phyloP scores from a whole-genome alignment of 1,140 invertebrate species.

The Papilio machaon region DNA sequence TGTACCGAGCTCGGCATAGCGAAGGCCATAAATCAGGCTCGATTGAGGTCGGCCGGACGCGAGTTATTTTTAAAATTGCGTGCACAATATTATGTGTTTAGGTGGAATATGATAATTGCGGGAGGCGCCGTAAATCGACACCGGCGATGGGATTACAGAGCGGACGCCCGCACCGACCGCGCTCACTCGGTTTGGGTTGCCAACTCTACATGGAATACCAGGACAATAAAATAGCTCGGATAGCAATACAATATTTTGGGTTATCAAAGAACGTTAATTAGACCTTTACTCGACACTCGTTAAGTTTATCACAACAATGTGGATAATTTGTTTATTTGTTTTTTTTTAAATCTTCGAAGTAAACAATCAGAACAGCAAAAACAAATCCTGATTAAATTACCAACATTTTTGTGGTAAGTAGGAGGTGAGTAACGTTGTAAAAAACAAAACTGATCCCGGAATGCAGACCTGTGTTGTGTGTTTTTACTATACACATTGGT shows the following conservation, averaged over 20 bases:
- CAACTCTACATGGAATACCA: conserved; percentile 14
- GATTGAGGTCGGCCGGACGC: conserved; percentile 74
- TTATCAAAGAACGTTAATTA: background rate
- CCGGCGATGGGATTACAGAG: conserved; percentile 77
- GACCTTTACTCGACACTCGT: background rate
- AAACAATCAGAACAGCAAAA: background rate
- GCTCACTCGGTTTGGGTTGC: conserved; percentile 44
- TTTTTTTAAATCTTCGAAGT: background rate
- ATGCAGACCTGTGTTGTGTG: background rate
- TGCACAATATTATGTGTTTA: conserved; percentile 81
- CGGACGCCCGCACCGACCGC: conserved; percentile 49
- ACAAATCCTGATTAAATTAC: background rate
- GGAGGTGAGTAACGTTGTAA: background rate
- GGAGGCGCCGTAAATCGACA: conserved; percentile 79
- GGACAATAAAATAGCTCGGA: conserved; percentile 3
- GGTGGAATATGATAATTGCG: conserved; percentile 81
- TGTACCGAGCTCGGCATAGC: background rate
- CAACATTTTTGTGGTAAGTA: conserved; percentile 8
- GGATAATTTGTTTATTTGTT: background rate
- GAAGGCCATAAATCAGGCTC: conserved; percentile 69
- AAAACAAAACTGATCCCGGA: background rate
- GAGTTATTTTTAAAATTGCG: conserved; percentile 80
- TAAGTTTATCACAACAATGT: background rate
- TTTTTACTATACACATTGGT: background rate
- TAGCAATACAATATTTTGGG: background rate